Evolutionary conservation across 2,888 invertebrate species (phyloP), one percentile per base, ranked within the genome.

Genomic region (Mesochorus sp.): DNA sequence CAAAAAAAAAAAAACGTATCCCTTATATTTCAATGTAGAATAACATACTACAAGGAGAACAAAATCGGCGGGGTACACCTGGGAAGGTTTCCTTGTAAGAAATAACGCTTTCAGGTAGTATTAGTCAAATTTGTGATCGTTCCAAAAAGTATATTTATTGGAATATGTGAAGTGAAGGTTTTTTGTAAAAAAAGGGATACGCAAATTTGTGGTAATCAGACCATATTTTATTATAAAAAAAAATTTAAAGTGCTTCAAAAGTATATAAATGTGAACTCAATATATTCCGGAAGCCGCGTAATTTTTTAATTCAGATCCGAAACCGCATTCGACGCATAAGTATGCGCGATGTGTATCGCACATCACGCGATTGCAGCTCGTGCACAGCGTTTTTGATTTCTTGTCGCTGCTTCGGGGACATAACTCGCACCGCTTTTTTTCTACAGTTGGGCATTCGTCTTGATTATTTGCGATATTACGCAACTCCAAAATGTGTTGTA

Each of bases 121-220:
- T 12, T 39, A 12, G 12, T 39, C 12, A 39, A 39, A n/a, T 39
- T n/a, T n/a, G n/a, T n/a, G n/a, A n/a, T n/a, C 14, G 28, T 17
- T 28, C 14, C 53, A 53, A 53, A 53, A 53, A 53, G 28, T 53
- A 53, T 53, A 53, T 28, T 53, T 31, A 53, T 28, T 53, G n/a
- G n/a, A 53, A 53, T 31, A 53, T 53, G 14, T 53, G 28, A 53
- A 53, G 31, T 12, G 53, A n/a, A 5, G 53, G 28, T 28, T 8
- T 28, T 31, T 21, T 53, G 4, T 8, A 12, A 28, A 53, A 28
- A 53, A 28, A 53, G 14, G n/a, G 10, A 17, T 44, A 44, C 44
- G n/a, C 44, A 12, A 17, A 44, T 44, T 44, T 44, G n/a, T 14
- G 12, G n/a, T 1, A 4, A 53, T n/a, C 31, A 5, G 31, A 8